A percentile compares a stretch with the other conserved stretches of the same genome.
phyloP scores from a whole-genome alignment of 2,888 invertebrate genomes.

The Cyclophora albipunctata region DNA sequence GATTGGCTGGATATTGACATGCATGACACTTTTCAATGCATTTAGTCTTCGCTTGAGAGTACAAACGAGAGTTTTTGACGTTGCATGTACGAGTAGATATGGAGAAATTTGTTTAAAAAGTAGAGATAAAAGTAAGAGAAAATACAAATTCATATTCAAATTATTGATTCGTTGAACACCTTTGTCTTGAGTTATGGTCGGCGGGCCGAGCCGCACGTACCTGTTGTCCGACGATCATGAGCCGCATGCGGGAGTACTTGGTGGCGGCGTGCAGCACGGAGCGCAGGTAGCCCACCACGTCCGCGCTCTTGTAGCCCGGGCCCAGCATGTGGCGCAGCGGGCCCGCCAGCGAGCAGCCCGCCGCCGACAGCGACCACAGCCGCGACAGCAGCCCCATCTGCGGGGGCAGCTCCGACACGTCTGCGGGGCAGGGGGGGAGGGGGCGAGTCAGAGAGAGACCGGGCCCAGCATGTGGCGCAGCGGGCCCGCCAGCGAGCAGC shows the following conservation, averaged over 20 bases:
- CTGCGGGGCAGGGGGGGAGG: constrained; percentile 50
- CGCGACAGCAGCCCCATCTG: constrained; percentile 95
- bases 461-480: constrained; percentile 91
- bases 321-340: constrained; percentile 93
- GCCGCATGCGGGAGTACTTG: constrained; percentile 95
- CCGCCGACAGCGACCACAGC: constrained; percentile 97
- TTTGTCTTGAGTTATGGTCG: too few species aligned
- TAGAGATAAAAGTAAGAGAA: too few species aligned
- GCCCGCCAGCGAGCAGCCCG: constrained; percentile 90
- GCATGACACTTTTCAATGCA: too few species aligned
- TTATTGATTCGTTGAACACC: too few species aligned
- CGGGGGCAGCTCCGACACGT: constrained; percentile 91
- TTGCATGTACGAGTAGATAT: too few species aligned
- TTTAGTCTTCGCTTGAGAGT: too few species aligned
- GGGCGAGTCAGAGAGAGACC: constrained; percentile 72
- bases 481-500: constrained; percentile 92
- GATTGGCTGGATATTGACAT: too few species aligned
- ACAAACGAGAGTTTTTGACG: too few species aligned
- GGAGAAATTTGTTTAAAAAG: too few species aligned
- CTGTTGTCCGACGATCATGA: constrained; percentile 96
- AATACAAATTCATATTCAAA: too few species aligned
- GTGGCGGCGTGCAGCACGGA: constrained; percentile 89
- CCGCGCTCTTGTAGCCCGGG: constrained; percentile 96
- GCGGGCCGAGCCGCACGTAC: constrained; percentile 19
- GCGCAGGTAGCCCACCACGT: constrained; percentile 93